Conservation (phyloP, 2,888 invertebrate species). For the Acanthococcus lagerstroemiae region DNA sequence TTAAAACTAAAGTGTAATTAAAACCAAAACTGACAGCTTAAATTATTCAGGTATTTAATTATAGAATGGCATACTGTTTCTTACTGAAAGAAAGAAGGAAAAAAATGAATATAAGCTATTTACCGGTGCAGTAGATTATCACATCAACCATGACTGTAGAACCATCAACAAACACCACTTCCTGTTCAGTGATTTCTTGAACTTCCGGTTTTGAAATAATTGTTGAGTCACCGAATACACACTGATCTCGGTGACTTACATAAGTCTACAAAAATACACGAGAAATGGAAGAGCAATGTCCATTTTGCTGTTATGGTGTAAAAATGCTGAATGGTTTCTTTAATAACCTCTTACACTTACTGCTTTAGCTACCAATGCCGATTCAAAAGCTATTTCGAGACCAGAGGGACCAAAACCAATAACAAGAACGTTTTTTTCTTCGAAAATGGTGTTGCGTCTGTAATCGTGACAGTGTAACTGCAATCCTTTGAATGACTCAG, state of each 20-base stretch:
- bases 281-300: neutral
- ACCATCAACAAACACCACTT: constrained; percentile 52
- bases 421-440: constrained; percentile 51
- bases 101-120: neutral
- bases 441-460: constrained; percentile 51
- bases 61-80: too few relatives aligned
- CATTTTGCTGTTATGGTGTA: neutral
- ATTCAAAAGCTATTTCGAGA: constrained; percentile 57
- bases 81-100: neutral
- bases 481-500: constrained; percentile 48
- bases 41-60: too few relatives aligned
- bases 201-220: constrained; percentile 43
- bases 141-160: constrained; percentile 52
- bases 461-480: constrained; percentile 67
- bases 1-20: too few relatives aligned
- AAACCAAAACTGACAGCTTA: too few relatives aligned
- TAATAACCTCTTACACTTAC: constrained; percentile 39
- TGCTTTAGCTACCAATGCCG: constrained; percentile 51
- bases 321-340: neutral
- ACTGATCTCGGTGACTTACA: neutral
- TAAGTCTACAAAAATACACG: neutral
- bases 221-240: neutral
- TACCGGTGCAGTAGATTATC: constrained; percentile 63
- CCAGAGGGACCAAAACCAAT: constrained; percentile 67
- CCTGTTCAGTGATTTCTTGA: constrained; percentile 40